phyloP scores from a whole-genome alignment of 2,888 invertebrate species.

The Malacosoma neustria region DNA sequence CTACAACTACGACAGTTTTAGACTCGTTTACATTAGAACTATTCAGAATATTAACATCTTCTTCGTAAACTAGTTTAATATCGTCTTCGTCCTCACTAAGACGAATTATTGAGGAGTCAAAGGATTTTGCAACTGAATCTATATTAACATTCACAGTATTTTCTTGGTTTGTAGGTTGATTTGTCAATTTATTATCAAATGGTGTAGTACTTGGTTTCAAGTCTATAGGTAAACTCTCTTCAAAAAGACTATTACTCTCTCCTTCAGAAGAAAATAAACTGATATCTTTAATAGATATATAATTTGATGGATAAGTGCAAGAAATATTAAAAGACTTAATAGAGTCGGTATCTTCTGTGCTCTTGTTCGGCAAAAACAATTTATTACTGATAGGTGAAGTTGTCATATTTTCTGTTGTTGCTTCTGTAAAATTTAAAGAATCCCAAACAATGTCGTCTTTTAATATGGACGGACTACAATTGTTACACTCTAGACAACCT shows the following conservation, averaged over 20 bases:
- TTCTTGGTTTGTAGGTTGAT: constrained; percentile 14
- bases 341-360: constrained; percentile 38
- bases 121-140: constrained; percentile 41
- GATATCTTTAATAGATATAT: constrained; percentile 36
- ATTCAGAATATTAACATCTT: constrained; percentile 21
- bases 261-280: constrained; percentile 63
- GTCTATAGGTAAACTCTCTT: constrained; percentile 73
- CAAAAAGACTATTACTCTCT: constrained; percentile 72
- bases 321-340: constrained; percentile 15
- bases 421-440: constrained; percentile 47
- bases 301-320: constrained; percentile 19
- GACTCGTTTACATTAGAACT: constrained; percentile 14
- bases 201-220: constrained; percentile 62
- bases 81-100: constrained; percentile 38
- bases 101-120: constrained; percentile 33
- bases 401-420: constrained; percentile 37
- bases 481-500: constrained; percentile 3
- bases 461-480: constrained; percentile 7
- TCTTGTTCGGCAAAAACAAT: constrained; percentile 48
- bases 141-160: constrained; percentile 25
- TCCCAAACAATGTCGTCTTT: constrained; percentile 53
- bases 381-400: constrained; percentile 32
- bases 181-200: constrained; percentile 40
- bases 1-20: constrained; percentile 26
- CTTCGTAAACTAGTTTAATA: constrained; percentile 54